Percentiles rank a stretch among this genome's conserved stretches.
Evolutionary conservation across 2,888 invertebrate species (phyloP).

Genomic region (Mythimna vitellina): DNA sequence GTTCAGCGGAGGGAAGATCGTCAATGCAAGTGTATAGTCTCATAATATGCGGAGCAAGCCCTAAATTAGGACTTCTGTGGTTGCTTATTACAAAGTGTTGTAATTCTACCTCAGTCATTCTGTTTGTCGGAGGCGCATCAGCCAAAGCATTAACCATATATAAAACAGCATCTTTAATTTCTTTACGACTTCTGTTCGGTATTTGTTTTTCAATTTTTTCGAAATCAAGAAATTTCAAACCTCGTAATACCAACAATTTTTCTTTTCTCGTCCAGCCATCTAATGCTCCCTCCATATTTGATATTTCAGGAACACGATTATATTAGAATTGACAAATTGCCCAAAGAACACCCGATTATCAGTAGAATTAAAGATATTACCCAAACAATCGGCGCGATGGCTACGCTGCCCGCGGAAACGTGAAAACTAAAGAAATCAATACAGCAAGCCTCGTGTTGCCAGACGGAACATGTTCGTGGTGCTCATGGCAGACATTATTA

Average conservation of each 20-base stretch:
- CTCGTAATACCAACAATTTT: slow-evolving; percentile 5
- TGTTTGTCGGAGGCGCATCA: neutral
- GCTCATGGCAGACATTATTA: no score
- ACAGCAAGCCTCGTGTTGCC: neutral
- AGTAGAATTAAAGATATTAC: neutral
- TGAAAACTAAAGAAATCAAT: slow-evolving; percentile 9
- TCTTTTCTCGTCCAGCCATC: slow-evolving; percentile 15
- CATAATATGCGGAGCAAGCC: no score
- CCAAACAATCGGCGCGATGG: neutral
- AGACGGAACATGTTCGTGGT: neutral
- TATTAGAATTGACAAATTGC: neutral
- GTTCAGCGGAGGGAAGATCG: neutral
- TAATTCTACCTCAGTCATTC: neutral
- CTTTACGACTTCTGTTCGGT: slow-evolving; percentile 1
- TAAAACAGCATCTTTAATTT: slow-evolving; percentile 19
- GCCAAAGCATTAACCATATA: neutral
- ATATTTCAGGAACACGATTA: neutral
- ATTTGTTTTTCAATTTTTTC: slow-evolving; percentile 10
- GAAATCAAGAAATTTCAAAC: slow-evolving; percentile 8
- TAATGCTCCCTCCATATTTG: neutral
- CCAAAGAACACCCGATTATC: neutral
- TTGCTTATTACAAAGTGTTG: neutral
- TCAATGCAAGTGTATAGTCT: neutral
- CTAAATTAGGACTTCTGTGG: neutral
- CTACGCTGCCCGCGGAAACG: slow-evolving; percentile 4